Conservation (phyloP, 2,797 vertebrate species). For the Mycteria americana region DNA sequence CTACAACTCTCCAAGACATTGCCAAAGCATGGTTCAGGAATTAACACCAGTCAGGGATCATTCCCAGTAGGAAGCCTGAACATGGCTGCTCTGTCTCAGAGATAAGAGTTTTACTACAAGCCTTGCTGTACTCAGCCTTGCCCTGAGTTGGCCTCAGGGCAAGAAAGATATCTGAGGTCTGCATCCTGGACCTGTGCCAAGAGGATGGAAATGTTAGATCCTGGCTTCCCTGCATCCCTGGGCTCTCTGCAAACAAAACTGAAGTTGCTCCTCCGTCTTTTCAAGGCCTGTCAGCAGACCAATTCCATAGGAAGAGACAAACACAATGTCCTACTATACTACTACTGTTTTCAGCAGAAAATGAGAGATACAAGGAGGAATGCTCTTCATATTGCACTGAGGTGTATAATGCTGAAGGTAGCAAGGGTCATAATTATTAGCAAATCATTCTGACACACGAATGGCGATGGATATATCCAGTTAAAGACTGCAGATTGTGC, state of each 20-base stretch:
- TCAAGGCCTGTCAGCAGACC: neutral
- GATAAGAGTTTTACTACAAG: neutral
- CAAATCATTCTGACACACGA: neutral
- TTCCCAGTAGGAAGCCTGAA: neutral
- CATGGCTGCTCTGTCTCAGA: neutral
- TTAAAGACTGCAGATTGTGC: neutral
- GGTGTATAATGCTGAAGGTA: neutral
- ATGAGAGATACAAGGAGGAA: neutral
- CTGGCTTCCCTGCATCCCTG: neutral
- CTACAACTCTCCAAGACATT: neutral
- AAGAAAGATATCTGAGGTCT: neutral
- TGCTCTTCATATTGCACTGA: neutral
- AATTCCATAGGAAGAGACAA: neutral
- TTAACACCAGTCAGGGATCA: neutral
- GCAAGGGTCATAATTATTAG: neutral
- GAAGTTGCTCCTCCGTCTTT: neutral
- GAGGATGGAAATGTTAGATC: neutral
- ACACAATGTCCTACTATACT: neutral
- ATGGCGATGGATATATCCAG: neutral
- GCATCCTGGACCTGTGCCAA: neutral
- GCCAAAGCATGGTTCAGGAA: neutral
- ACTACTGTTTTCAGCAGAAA: neutral
- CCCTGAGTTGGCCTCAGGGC: neutral
- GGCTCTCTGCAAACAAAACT: neutral
- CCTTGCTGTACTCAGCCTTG: neutral